Conservation (phyloP, 1,140 invertebrate genomes). For the Scylla paramamosain region DNA sequence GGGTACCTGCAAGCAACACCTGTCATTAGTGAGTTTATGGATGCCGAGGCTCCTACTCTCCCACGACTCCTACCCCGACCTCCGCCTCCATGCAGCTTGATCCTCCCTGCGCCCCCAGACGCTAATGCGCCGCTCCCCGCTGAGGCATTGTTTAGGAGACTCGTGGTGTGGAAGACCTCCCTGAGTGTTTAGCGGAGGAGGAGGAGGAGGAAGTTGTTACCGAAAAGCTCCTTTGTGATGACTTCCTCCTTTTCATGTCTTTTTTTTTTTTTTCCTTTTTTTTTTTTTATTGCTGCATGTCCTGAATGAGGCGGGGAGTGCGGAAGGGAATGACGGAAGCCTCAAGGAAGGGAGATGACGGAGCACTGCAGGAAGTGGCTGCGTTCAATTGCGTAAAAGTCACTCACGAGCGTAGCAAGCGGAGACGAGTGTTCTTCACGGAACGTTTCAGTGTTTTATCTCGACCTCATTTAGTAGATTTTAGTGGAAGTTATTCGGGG, state of each 20-base stretch:
- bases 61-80: not conserved
- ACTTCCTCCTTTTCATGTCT: not conserved
- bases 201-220: not conserved
- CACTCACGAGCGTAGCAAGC: no score
- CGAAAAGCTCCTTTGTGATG: not conserved
- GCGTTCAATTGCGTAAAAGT: no score
- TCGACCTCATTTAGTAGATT: no score
- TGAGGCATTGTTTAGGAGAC: not conserved
- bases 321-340: constrained; percentile 2
- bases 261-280: not conserved
- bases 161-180: not conserved
- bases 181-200: not conserved
- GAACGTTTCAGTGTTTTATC: no score
- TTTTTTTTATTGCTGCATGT: not conserved
- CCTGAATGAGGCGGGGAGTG: not conserved
- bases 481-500: no score
- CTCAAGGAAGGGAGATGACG: not conserved
- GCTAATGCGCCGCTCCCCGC: no score
- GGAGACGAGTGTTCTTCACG: no score
- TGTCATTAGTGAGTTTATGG: not conserved
- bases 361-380: no score
- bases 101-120: not conserved
- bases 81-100: not conserved
- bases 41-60: not conserved
- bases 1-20: not conserved